Base-by-base conservation (phyloP, 2,113 vertebrate genomes). In the Lagopus muta region DNA sequence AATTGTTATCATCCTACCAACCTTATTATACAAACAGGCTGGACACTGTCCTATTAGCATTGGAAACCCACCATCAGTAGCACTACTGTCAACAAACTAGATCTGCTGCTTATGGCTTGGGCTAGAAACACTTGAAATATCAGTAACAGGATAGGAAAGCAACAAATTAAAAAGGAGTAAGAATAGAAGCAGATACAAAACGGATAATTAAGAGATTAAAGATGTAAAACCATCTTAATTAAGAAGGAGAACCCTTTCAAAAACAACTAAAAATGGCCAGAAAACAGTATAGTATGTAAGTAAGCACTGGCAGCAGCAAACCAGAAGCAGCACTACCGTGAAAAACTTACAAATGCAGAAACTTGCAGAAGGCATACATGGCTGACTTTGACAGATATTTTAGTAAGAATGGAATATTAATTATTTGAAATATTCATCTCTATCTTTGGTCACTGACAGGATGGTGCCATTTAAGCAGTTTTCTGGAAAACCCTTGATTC, bases 401-500 rank as follows among this genome's bases (percentile, higher is more conserved):
- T 72, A 78, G 11, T 28, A 90, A 79, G 54, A 88, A 91, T 1
- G 43, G 28, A 70, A 24, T 50, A 42, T 43, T 69, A 64, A 64
- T 61, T 66, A 86, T 36, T 60, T 82, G 7, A 88, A 80, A 82
- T 78, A 86, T n/a, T 74, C n/a, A 73, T 32, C 85, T 91, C 25
- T 61, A 9, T 10, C 34, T 83, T 67, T 61, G 43, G 25, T 71
- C 58, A 94, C 45, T 73, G 71, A 48, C 55, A 89, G 21, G 32
- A 61, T 16, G 77, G 47, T 24, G 36, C 34, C 54, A 60, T 67
- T 86, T 89, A 38, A 90, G 54, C 11, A 75, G 48, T 19, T 24
- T 57, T 88, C 70, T 69, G 62, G 91, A 78, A 83, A 95, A 75
- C 5, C 16, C 71, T 88, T 65, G 21, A 80, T 88, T 91, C 70